Evolutionary conservation across 30 jellyfish, hydroid and myxozoan species (phyloP).

Genomic region (Chironex yamaguchii): DNA sequence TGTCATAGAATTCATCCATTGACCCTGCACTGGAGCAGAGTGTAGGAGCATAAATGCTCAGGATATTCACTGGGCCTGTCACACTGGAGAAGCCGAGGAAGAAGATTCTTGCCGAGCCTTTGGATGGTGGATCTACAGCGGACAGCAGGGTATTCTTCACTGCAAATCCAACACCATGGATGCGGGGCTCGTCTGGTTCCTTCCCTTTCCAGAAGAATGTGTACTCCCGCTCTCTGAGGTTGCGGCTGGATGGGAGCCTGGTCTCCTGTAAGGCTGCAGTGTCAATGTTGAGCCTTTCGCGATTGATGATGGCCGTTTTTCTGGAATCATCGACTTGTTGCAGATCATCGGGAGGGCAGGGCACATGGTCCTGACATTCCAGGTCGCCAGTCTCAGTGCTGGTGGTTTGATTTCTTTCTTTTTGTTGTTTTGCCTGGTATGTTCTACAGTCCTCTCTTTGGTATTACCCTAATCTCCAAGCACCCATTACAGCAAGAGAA

Average conservation of each 20-base stretch:
- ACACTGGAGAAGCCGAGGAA: not conserved
- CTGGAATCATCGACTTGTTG: too few species aligned
- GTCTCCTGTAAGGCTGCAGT: not conserved
- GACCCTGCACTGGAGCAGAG: constrained; percentile 4
- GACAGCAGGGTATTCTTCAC: not conserved
- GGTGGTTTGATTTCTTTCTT: too few species aligned
- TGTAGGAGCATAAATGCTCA: constrained; percentile 17
- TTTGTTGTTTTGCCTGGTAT: too few species aligned
- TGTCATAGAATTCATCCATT: constrained; percentile 29
- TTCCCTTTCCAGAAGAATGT: not conserved
- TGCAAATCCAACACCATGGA: not conserved
- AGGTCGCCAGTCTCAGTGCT: too few species aligned
- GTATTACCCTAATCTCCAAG: too few species aligned
- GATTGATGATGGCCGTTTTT: not conserved
- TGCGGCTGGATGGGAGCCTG: not conserved
- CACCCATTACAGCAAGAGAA: too few species aligned
- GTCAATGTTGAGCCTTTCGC: not conserved
- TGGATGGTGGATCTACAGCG: not conserved
- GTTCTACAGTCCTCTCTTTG: too few species aligned
- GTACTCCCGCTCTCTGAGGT: not conserved
- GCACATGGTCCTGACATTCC: too few species aligned
- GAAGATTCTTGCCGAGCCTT: not conserved
- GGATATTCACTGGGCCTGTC: constrained; percentile 11
- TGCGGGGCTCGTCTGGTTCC: not conserved
- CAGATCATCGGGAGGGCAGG: too few species aligned